These are phyloP conservation scores for Ranitomeya imitator DNA, from an alignment of 2,113 vertebrate genomes.

Conservation along the genomic window DNA sequence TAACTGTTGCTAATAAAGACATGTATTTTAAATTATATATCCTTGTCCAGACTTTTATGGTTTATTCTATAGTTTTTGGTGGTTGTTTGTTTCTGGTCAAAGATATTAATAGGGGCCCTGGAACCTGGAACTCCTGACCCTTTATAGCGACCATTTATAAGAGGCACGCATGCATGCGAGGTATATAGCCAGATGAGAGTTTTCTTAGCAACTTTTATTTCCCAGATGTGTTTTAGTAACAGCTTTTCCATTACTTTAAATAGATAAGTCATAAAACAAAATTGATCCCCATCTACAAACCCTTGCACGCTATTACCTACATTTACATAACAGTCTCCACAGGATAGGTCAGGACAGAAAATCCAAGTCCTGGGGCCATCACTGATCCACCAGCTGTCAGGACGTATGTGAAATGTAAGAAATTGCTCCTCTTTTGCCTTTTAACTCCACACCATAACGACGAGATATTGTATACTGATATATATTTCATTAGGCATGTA, in stretches of 20 bases:
- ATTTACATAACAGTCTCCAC: not conserved
- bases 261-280: conserved; percentile 15
- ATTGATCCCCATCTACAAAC: not conserved
- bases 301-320: conserved; percentile 4
- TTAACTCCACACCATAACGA: not conserved
- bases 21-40: too few species aligned
- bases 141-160: too few species aligned
- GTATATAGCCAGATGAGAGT: too few species aligned
- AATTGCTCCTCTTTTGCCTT: conserved; percentile 1
- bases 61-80: too few species aligned
- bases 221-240: not conserved
- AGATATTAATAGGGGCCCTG: too few species aligned
- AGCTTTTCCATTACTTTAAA: not conserved
- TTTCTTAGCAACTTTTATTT: not conserved
- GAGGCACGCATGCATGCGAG: too few species aligned
- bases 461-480: not conserved
- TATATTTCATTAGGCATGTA: conserved; percentile 12
- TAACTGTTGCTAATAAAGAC: too few species aligned
- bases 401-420: conserved; percentile 6
- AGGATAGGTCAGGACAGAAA: not conserved
- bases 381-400: not conserved
- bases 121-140: too few species aligned
- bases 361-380: conserved; percentile 5
- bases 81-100: too few species aligned
- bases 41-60: too few species aligned